phyloP scores from a whole-genome alignment of 2,113 vertebrate species.

The Chinchilla lanigera region DNA sequence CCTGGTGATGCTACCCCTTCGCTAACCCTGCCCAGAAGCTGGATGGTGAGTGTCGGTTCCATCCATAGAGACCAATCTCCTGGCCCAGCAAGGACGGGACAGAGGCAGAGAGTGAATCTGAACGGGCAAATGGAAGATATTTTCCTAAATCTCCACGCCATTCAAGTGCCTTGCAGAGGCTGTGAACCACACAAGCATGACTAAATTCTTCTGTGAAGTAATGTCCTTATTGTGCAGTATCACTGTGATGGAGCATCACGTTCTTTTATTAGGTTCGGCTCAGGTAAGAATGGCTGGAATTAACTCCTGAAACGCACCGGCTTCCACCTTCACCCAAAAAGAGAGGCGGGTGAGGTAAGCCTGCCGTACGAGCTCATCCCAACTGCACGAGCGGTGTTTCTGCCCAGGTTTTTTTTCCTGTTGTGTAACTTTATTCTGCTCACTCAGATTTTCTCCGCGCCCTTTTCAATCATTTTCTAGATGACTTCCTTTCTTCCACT shows the following conservation, averaged over 20 bases:
- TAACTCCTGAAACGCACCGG: conserved; percentile 12
- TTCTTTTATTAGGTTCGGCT: conserved; percentile 27
- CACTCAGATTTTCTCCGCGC: conserved; percentile 16
- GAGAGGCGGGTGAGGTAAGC: background rate
- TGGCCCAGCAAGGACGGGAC: background rate
- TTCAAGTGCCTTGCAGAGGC: background rate
- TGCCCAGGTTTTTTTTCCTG: conserved; percentile 63
- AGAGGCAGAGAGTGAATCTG: background rate
- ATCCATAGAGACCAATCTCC: background rate
- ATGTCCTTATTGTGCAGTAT: background rate
- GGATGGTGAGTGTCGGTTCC: background rate
- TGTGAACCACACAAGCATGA: background rate
- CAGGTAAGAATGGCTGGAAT: background rate
- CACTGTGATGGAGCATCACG: background rate
- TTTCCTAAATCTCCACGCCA: background rate
- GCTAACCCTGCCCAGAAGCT: background rate
- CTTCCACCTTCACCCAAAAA: background rate
- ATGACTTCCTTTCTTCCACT: background rate
- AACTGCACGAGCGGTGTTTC: background rate
- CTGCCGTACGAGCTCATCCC: background rate
- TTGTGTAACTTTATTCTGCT: conserved; percentile 65
- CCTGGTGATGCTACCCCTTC: background rate
- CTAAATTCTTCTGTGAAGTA: conserved; percentile 3
- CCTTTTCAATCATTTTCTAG: conserved; percentile 67
- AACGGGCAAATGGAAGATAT: background rate